Conservation (phyloP, 1,140 invertebrate genomes). For the Onthophagus taurus region DNA sequence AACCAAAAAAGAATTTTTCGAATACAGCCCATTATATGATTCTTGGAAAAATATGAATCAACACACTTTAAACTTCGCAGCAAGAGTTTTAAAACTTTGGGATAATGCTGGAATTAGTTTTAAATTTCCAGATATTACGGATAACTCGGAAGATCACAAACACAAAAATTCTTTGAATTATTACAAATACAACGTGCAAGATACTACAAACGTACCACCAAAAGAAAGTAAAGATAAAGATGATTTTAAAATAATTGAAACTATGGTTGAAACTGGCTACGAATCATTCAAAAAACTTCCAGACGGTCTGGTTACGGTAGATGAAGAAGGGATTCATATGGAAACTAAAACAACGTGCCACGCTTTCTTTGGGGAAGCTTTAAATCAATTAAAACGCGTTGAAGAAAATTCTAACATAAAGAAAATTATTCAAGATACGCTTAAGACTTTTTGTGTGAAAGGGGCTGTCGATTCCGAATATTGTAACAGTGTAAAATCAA, state of each 20-base stretch:
- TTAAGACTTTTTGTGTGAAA: constrained; percentile 16
- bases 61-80: constrained; percentile 22
- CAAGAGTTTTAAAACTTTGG: constrained; percentile 28
- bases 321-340: constrained; percentile 33
- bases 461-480: constrained; percentile 17
- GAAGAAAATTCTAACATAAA: constrained; percentile 15
- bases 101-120: constrained; percentile 29
- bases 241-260: background rate
- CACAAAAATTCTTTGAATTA: background rate
- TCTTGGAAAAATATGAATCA: constrained; percentile 22
- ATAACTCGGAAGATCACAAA: background rate
- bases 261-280: constrained; percentile 6
- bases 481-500: constrained; percentile 15
- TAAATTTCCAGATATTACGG: constrained; percentile 15
- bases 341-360: constrained; percentile 36
- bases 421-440: constrained; percentile 15
- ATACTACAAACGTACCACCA: background rate
- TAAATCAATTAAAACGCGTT: constrained; percentile 23
- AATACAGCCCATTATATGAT: constrained; percentile 20
- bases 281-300: constrained; percentile 19
- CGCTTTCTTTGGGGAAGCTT: constrained; percentile 35
- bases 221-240: background rate
- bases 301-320: constrained; percentile 27
- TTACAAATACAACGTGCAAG: background rate
- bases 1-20: constrained; percentile 23